Base-by-base conservation (phyloP, 2,113 vertebrate species). In the Lasiurus cinereus region DNA sequence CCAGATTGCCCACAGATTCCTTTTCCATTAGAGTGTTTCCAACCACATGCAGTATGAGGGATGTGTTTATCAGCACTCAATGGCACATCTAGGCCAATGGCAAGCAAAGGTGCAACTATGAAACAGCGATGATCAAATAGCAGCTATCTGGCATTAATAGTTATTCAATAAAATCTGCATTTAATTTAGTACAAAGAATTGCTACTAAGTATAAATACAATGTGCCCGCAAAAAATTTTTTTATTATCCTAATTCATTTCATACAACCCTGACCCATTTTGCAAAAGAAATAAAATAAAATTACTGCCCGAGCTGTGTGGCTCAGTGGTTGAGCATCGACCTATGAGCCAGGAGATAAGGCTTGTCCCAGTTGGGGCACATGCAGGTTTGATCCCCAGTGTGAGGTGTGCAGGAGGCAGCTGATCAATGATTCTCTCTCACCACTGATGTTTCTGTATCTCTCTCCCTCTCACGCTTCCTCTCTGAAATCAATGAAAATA, bases 201-300 rank as follows among this genome's bases (percentile, higher is more conserved):
- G 13, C 67, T 83, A 66, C 54, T 62, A 64, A 27, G 21, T 69
- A 18, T 54, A 73, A 67, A 73, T 33, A 52, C 19, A 62, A 64
- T 16, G 16, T 48, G 33, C 88, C 5, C 54, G 74, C 29, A 74
- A 59, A 8, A 74, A 59, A 8, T 3, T 0, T 4, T 70, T 70
- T 59, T 13, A 90, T 27, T 85, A 21, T 10, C 72, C 14, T 29
- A 88, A 67, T 89, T 91, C 31, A 48, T 43, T 79, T 87, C 46
- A 92, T 50, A 56, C 24, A 64, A 85, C 11, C 31, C 52, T 33
- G 6, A 39, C 1, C 54, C 52, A 91, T n/a, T 92, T 59, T 73
- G 33, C 54, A 90, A 86, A 76, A 93, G 36, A 91, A 84, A 72
- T 19, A 92, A 56, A 62, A 62, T 62, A 92, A 56, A 62, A 62